Base-by-base conservation (phyloP, 2,797 vertebrate genomes). In the Lacerta agilis region DNA sequence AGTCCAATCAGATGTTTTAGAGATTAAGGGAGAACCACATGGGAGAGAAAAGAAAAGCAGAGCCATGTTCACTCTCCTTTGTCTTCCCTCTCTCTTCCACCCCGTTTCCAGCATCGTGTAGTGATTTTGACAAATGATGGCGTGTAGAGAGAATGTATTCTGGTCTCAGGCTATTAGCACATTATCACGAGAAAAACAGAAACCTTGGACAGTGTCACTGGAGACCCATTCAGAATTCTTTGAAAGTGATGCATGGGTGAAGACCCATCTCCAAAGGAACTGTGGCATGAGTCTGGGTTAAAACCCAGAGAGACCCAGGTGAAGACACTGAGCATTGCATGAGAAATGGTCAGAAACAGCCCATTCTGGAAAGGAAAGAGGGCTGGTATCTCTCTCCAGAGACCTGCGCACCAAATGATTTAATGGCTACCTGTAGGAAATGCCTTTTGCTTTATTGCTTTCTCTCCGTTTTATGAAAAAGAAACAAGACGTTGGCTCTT, bases 361-460 rank as follows among this genome's bases (percentile, higher is more conserved):
- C 92, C 93, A 73, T 95, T 94, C 93, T 96, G 94, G 91, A 95
- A 94, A 94, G 94, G 95, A 95, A 94, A 96, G 96, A 97, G 94
- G 97, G 55, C 95, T 81, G 81, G 90, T 38, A 33, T 58, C 82
- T 94, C 96, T 94, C 96, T 91, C 91, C 0, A 13, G 94, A 93
- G 97, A 92, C 86, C 84, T 6, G 82, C 0, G 89, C 94, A 96
- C 55, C 95, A 95, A 96, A 96, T 97, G 97, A 97, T 97, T 97
- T 97, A 97, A 95, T 95, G 94, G 96, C 95, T 96, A 96, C 97
- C 96, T 97, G 87, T 95, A 97, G 97, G 97, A 97, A 97, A 96
- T 96, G 92, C 94, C 93, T 97, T 97, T 91, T 95, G 94, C 95
- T 97, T 96, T 97, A 97, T 96, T 95, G 94, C 94, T 95, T 93